Percentiles rank a stretch among this genome's conserved stretches.
Conservation (phyloP, 1,140 invertebrate species). For the Solen grandis region DNA sequence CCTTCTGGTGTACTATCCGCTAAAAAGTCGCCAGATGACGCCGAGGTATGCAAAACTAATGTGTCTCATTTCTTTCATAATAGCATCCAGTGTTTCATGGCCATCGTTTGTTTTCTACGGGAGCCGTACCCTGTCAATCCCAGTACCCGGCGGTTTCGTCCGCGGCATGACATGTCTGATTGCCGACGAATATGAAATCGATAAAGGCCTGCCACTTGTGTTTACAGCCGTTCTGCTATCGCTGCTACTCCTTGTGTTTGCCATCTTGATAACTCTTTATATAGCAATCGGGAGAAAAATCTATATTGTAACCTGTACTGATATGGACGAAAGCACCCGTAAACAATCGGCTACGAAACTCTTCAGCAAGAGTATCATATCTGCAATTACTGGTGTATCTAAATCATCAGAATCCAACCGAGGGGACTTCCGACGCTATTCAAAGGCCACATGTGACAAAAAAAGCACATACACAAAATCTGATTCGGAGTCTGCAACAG, state of each 20-base stretch:
- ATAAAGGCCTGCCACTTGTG: conserved; percentile 15
- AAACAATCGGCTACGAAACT: background rate
- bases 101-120: conserved; percentile 48
- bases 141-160: background rate
- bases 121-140: conserved; percentile 15
- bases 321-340: background rate
- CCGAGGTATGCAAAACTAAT: conserved; percentile 38
- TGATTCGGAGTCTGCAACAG: background rate
- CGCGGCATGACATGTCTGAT: conserved; percentile 37
- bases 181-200: conserved; percentile 27
- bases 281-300: conserved; percentile 53
- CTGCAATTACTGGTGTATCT: conserved; percentile 25
- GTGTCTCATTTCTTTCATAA: conserved; percentile 26
- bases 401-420: background rate
- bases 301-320: conserved; percentile 43
- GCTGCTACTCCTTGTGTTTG: conserved; percentile 25
- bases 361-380: conserved; percentile 31
- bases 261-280: conserved; percentile 22
- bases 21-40: conserved; percentile 32
- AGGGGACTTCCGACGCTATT: background rate
- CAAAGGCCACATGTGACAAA: too few relatives aligned
- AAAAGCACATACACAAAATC: background rate
- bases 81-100: conserved; percentile 22
- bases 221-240: conserved; percentile 33
- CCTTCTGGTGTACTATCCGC: conserved; percentile 39